Base-by-base conservation (phyloP, 2,888 invertebrate species). In the Lamellibrachia satsuma region DNA sequence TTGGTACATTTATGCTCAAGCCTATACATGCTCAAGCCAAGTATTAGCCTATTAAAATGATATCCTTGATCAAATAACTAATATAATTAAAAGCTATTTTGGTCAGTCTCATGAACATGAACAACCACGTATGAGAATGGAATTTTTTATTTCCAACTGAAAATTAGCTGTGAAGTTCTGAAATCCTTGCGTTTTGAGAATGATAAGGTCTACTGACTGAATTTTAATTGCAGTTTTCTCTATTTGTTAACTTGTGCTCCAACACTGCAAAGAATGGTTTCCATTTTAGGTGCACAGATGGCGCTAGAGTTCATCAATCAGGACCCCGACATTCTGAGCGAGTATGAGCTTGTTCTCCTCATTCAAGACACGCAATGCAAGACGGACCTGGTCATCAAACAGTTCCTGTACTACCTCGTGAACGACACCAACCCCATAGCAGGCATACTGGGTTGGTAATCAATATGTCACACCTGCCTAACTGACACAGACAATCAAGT, bases 311-410 rank as follows among this genome's bases (percentile, higher is more conserved):
- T 97, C 3, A 97, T 98, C 92, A 98, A 98, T 95, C 93, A 94
- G 0, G 97, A 98, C 95, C 95, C 95, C 0, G 96, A 96, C 0
- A 96, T 98, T 11, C 96, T 98, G 55, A 96, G 97, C 0, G 97
- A 98, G 94, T 98, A 98, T 95, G 96, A 97, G 22, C 95, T 98
- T 39, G 96, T 97, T 90, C 95, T 98, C 93, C 94, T 97, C 11
- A 96, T 97, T 0, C 97, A 97, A 91, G 97, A 98, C 95, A 98
- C 98, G 0, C 97, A 97, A 94, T 98, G 98, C 95, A 97, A 97
- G 93, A 97, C 98, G 0, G 98, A 98, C 95, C 97, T 97, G 94
- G 98, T 98, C 0, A 97, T 98, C 97, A 98, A 97, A 94, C 97
- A 97, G 0, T 98, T 98, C 95, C 98, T 98, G 93, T 97, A 98